Conservation (phyloP, 2,888 invertebrate species). For the Miltochrista miniata region DNA sequence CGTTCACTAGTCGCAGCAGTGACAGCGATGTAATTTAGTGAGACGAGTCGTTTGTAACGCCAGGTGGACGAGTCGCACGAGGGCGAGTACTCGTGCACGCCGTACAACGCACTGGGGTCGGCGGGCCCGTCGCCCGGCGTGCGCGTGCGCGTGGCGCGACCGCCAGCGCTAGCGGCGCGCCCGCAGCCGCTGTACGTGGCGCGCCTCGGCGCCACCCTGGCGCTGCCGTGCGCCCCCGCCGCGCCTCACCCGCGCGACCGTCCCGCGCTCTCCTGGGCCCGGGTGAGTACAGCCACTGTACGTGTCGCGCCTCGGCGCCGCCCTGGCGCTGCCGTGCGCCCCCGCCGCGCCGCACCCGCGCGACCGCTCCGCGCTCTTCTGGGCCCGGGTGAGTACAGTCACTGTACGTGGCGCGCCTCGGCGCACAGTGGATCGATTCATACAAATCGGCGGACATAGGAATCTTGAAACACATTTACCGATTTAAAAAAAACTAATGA, state of each 20-base stretch:
- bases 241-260: too few species aligned
- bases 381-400: slow-evolving; percentile 46
- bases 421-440: too few species aligned
- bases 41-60: too few species aligned
- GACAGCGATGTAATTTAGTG: too few species aligned
- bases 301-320: slow-evolving; percentile 88
- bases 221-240: slow-evolving; percentile 92
- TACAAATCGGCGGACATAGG: too few species aligned
- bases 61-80: slow-evolving; percentile 92
- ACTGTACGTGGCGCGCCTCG: too few species aligned
- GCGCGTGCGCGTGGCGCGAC: slow-evolving; percentile 92
- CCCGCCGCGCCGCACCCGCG: slow-evolving; percentile 86
- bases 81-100: slow-evolving; percentile 95
- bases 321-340: slow-evolving; percentile 92
- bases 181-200: slow-evolving; percentile 93
- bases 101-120: slow-evolving; percentile 94
- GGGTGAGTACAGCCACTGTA: slow-evolving; percentile 33
- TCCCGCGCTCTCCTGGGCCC: slow-evolving; percentile 47
- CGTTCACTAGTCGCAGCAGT: too few species aligned
- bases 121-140: slow-evolving; percentile 93
- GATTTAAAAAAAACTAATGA: too few species aligned
- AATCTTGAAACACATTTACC: too few species aligned
- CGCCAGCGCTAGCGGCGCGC: slow-evolving; percentile 91
- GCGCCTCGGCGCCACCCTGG: slow-evolving; percentile 90
- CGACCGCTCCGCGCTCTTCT: slow-evolving; percentile 43